Conservation (phyloP, 2,888 invertebrate genomes). For the Brenthis ino region DNA sequence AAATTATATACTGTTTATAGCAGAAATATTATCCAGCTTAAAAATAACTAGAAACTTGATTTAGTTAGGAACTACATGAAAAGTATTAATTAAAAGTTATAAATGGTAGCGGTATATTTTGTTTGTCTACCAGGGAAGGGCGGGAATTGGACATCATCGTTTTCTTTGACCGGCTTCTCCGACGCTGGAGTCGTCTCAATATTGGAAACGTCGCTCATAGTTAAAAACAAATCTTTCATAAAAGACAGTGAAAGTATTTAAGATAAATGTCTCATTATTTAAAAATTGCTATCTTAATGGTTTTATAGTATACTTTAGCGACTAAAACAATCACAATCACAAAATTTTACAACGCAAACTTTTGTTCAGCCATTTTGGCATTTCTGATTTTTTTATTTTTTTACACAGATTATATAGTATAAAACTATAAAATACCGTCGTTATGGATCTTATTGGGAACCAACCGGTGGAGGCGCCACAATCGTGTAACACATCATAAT, state of each 20-base stretch:
- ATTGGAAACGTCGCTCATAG: constrained; percentile 65
- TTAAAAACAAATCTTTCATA: constrained; percentile 43
- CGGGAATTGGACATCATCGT: constrained; percentile 66
- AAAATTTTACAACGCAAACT: constrained; percentile 41
- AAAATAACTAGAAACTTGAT: too few species aligned
- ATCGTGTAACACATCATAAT: too few species aligned
- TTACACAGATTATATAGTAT: constrained; percentile 16
- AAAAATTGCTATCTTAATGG: neutral
- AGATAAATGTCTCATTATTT: constrained; percentile 28
- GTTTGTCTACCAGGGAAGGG: constrained; percentile 65
- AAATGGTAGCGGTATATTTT: neutral
- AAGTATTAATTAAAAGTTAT: neutral
- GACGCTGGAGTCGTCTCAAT: constrained; percentile 53
- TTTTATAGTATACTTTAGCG: neutral
- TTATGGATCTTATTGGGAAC: too few species aligned
- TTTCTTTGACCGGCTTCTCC: constrained; percentile 67
- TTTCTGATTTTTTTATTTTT: constrained; percentile 38
- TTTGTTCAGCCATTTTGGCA: constrained; percentile 63
- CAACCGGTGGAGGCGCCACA: too few species aligned
- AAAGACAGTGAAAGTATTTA: constrained; percentile 4
- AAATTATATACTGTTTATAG: too few species aligned
- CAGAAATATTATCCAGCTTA: too few species aligned
- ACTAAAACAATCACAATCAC: constrained; percentile 25
- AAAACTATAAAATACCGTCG: too few species aligned
- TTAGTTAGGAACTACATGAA: neutral